Base-by-base conservation (phyloP, 53 echinoderm and acorn worm species). In the Holothuria leucospilota region DNA sequence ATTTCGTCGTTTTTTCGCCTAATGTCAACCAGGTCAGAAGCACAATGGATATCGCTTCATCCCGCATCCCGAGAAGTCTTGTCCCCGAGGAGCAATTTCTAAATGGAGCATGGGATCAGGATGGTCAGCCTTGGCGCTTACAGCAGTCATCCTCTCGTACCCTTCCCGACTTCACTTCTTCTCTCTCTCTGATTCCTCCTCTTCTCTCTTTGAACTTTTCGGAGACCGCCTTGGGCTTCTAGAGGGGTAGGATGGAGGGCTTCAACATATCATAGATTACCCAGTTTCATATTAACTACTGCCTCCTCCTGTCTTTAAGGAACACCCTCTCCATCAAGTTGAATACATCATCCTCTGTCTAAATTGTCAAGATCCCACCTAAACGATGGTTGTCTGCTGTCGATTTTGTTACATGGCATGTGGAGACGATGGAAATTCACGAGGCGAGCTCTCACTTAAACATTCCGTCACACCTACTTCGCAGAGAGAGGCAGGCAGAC, bases 391-490 rank as follows among this genome's bases (percentile, higher is more conserved):
- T 51, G 46, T 51, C 49, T 51, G 21, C 67, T 67, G 68, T 74
- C 84, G 77, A 89, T 67, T 79, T 85, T 77, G 85, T 60, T 80
- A 80, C 80, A 80, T 34, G 80, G 61, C 80, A 61, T 25, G 61
- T 59, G 38, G 61, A 51, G 80, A 59, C 80, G 56, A 56, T 56
- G 18, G 56, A 56, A 60, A 59, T 61, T 59, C 80, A 80, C 80
- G 56, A 61, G 61, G 80, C 80, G 60, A 60, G 61, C 60, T 60
- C 52, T 51, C 61, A 59, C 80, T 60, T 61, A 80, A 72, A 29
- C 80, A 60, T 80, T 61, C 84, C 84, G 84, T 83, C 84, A 83
- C 84, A 67, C 84, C 84, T 66, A 28, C 67, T 67, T 64, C 42
- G 66, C 60, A 30, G 56, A 56, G 56, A 56, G 56, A 56, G 56